phyloP scores from a whole-genome alignment of 1,140 invertebrate species.

The fruit fly (Drosophila melanogaster) region Release_6_plus_ISO1_MT NC_004354.4:17550501-17551000 shows the following conservation, averaged over 20 bases:
- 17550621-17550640: no score
- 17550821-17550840: conserved; percentile 2
- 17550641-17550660: no score
- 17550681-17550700: conserved; percentile 31
- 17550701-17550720: conserved; percentile 35
- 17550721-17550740: conserved; percentile 1
- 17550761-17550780: conserved; percentile 55
- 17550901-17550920: conserved; percentile 11
- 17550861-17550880: background rate
- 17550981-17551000: conserved; percentile 25
- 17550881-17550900: background rate
- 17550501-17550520: no score
- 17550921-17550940: conserved; percentile 16
- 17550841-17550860: conserved; percentile 4
- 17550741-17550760: conserved; percentile 17
- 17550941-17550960: conserved; percentile 16
- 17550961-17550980: conserved; percentile 38
- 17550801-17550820: conserved; percentile 69
- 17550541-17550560: no score
- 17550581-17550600: no score
- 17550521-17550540: background rate
- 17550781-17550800: conserved; percentile 71
- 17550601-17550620: no score
- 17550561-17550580: no score
- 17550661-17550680: background rate